A percentile compares a stretch with the other conserved stretches of the same genome.
Evolutionary conservation across 2,888 invertebrate species (phyloP).

Genomic region (Rhodophaea formosa): DNA sequence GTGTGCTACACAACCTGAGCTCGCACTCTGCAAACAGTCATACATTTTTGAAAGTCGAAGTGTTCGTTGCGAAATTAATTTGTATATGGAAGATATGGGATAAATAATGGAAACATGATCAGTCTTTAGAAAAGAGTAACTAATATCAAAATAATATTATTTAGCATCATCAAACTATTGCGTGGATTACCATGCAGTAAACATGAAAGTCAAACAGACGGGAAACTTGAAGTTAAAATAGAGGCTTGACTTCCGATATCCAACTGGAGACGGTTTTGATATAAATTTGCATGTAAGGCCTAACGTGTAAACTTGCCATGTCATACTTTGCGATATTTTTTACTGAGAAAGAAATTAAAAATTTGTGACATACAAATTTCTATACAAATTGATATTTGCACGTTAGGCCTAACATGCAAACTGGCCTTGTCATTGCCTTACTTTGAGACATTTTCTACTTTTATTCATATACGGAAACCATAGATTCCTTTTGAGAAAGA

Average conservation of each 20-base stretch:
- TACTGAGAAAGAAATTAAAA: too few relatives aligned
- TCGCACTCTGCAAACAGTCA: constrained; percentile 37
- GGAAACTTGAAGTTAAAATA: not conserved
- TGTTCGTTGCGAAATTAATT: constrained; percentile 24
- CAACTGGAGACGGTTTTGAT: not conserved
- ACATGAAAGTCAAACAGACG: not conserved
- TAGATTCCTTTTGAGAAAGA: too few relatives aligned
- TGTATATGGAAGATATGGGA: constrained; percentile 29
- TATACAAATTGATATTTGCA: too few relatives aligned
- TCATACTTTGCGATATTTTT: too few relatives aligned
- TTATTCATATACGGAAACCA: too few relatives aligned
- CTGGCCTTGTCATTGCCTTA: too few relatives aligned
- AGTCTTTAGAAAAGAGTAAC: constrained; percentile 34
- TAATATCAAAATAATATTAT: constrained; percentile 15
- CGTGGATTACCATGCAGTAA: not conserved
- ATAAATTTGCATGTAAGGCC: too few relatives aligned
- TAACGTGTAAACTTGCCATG: too few relatives aligned
- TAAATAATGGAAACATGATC: constrained; percentile 36
- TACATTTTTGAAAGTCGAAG: constrained; percentile 22
- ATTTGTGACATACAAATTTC: too few relatives aligned
- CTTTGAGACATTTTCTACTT: too few relatives aligned
- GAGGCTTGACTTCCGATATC: not conserved
- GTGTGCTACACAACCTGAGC: constrained; percentile 66
- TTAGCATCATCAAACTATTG: constrained; percentile 7
- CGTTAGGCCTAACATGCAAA: too few relatives aligned